Base-by-base conservation (phyloP, 1,140 invertebrate genomes). In the Tribolium castaneum region DNA sequence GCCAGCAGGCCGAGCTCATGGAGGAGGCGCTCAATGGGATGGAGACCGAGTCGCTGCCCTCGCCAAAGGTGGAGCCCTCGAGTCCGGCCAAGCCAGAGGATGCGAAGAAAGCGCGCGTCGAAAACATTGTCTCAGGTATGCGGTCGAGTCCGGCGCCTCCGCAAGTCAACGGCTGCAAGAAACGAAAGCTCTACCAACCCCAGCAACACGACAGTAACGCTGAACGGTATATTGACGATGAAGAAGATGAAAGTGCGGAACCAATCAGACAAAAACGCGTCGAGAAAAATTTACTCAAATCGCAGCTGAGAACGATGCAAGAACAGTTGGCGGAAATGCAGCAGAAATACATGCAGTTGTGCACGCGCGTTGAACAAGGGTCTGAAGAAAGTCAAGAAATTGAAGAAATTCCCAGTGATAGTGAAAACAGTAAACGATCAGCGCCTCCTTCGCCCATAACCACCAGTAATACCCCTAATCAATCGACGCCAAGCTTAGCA, bases 121-220 rank as follows among this genome's bases (percentile, higher is more conserved):
- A 98, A 89, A 97, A 97, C 86, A 98, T 98, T 79, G 95, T 98
- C 66, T 96, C 94, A 70, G 95, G 94, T 59, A 98, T 98, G 94
- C 90, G 95, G 75, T 93, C 94, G 80, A 95, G 94, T 82, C 94
- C 95, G 5, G 92, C 92, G 19, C 90, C 93, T 12, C 87, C 88
- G 0, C 88, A 91, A 45, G 94, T 96, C 73, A 97, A 96, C 87
- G 97, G 95, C 50, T 98, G 95, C 88, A 98, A 98, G 86, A 99
- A 99, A 88, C 91, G 97, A 14, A 99, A 99, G 87, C 90, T 98
- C n/a, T 98, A 98, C 86, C 96, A 98, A 82, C 97, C 97, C 0
- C 96, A 98, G 85, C 97, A 98, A 83, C 96, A 98, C 85, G 95
- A 96, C 84, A 93, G 87, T 82, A 92, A 92, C 76, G 91, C 91